Conservation (phyloP, 2,888 invertebrate species). For the Cremastinae sp. region DNA sequence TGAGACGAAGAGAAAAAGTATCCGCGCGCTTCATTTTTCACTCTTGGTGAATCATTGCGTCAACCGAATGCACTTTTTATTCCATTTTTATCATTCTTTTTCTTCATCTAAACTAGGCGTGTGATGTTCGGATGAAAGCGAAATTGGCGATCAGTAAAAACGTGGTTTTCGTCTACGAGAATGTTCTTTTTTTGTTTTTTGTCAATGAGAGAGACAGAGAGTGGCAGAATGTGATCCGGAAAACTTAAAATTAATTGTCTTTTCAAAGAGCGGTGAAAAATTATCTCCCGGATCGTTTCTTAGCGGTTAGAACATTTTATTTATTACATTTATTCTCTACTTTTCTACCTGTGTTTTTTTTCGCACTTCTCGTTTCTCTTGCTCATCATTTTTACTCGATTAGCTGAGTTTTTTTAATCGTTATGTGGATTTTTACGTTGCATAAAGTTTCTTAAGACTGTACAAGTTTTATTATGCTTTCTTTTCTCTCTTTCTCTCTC, state of each 20-base stretch:
- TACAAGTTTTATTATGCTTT: conserved; percentile 53
- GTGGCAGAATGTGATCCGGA: too few relatives aligned
- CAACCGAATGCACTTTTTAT: conserved; percentile 16
- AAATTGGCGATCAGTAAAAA: conserved; percentile 52
- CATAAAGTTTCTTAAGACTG: conserved; percentile 55
- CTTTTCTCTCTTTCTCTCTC: neutral
- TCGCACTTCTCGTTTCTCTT: conserved; percentile 1
- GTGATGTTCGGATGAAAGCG: conserved; percentile 50
- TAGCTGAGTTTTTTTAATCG: conserved; percentile 41
- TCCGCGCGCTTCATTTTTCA: neutral
- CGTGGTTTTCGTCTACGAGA: conserved; percentile 43
- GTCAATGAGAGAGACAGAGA: conserved; percentile 50
- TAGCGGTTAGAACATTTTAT: neutral
- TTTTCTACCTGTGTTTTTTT: neutral
- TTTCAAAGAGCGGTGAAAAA: too few relatives aligned
- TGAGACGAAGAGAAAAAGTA: neutral
- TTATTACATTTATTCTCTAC: conserved; percentile 17
- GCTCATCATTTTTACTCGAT: neutral
- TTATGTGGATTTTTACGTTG: conserved; percentile 39
- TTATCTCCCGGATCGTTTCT: neutral
- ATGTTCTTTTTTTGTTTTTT: conserved; percentile 41
- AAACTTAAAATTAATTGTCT: too few relatives aligned
- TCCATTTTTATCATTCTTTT: conserved; percentile 6
- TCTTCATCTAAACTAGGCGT: conserved; percentile 34
- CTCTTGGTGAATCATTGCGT: conserved; percentile 19